Evolutionary conservation across 2,113 vertebrate genomes (phyloP).

Genomic region (Neogobius melanostomus): DNA sequence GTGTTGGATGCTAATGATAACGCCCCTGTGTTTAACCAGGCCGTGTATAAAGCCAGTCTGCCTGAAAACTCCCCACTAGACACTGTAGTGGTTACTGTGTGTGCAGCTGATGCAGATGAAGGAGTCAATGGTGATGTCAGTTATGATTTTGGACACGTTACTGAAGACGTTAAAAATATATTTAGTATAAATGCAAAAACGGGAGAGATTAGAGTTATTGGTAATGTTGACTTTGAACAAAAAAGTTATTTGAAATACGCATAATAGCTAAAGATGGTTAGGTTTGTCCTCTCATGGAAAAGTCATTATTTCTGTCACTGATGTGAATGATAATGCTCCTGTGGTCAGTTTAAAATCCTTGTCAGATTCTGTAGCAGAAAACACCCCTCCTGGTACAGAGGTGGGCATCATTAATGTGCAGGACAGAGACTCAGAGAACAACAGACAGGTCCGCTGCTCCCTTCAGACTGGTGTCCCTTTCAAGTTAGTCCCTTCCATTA

Average conservation of each 20-base stretch:
- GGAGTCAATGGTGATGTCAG: conserved; percentile 75
- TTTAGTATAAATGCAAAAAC: conserved; percentile 69
- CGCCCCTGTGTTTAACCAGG: conserved; percentile 49
- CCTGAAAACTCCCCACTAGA: conserved; percentile 49
- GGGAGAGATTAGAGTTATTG: conserved; percentile 70
- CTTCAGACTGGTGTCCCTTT: conserved; percentile 56
- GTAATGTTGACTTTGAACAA: conserved; percentile 76
- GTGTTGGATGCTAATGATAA: conserved; percentile 70
- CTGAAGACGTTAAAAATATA: conserved; percentile 59
- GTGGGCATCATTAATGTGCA: conserved; percentile 67
- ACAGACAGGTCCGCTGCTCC: conserved; percentile 51
- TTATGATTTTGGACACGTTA: conserved; percentile 70
- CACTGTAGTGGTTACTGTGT: conserved; percentile 61
- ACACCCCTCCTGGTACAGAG: conserved; percentile 65
- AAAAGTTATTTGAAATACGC: conserved; percentile 72
- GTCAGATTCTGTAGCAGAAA: conserved; percentile 67
- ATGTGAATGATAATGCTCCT: conserved; percentile 81
- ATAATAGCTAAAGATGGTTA: conserved; percentile 77
- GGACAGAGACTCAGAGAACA: conserved; percentile 61
- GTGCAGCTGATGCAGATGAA: conserved; percentile 79
- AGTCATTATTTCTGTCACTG: conserved; percentile 69
- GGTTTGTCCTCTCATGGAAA: conserved; percentile 69
- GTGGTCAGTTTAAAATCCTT: conserved; percentile 73
- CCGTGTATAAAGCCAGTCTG: conserved; percentile 54
- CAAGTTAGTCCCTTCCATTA: conserved; percentile 54